These are phyloP conservation scores for Jaculus jaculus DNA, from an alignment of 2,113 vertebrate genomes.

Conservation along the genomic window DNA sequence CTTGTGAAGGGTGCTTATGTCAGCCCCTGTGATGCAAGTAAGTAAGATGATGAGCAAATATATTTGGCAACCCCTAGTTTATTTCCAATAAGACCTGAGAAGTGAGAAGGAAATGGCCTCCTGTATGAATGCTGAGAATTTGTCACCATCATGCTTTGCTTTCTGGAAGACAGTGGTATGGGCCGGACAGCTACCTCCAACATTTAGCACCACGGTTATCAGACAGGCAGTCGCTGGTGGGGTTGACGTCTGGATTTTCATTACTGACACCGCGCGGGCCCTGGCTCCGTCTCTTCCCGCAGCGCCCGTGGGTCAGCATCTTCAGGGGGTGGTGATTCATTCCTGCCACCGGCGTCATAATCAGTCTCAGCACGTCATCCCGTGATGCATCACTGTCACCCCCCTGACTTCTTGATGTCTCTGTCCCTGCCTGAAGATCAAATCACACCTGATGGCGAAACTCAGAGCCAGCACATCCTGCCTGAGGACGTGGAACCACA, in stretches of 20 bases:
- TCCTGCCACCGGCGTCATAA: conserved; percentile 56
- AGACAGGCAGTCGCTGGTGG: not conserved
- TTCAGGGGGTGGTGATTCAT: conserved; percentile 61
- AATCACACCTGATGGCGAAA: conserved; percentile 17
- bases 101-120: not conserved
- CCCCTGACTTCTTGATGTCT: conserved; percentile 68
- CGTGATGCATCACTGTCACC: conserved; percentile 71
- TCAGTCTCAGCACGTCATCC: conserved; percentile 51
- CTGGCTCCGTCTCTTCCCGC: not conserved
- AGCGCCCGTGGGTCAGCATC: conserved; percentile 49
- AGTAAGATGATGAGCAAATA: not conserved
- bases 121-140: not conserved
- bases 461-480: not conserved
- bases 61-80: not conserved
- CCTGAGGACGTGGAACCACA: not conserved
- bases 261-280: not conserved
- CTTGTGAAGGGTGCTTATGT: not conserved
- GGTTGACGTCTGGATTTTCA: not conserved
- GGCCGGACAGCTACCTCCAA: not conserved
- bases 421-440: conserved; percentile 54
- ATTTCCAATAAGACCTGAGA: not conserved
- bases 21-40: not conserved
- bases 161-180: not conserved
- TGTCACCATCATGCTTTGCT: not conserved
- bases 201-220: not conserved